Base-by-base conservation (phyloP, 2,888 invertebrate species). In the Cantharis rustica region DNA sequence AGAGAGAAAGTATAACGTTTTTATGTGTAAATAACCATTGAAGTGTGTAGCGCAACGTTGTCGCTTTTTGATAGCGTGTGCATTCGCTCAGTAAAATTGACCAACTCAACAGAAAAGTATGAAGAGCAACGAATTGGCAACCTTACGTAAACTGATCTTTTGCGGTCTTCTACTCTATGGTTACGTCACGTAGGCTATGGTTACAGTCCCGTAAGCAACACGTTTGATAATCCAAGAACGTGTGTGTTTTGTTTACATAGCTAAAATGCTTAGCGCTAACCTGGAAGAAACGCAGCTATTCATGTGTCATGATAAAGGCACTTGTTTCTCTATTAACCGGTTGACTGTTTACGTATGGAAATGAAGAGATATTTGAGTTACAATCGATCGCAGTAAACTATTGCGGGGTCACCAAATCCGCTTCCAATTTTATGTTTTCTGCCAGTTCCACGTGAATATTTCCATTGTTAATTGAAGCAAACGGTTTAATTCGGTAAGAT, bases 111-210 rank as follows among this genome's bases (percentile, higher is more conserved):
- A 47, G 47, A 47, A 47, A 71, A 47, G 7, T 47, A 47, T n/a
- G 47, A 47, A n/a, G 47, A 47, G n/a, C 47, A 47, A 47, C 47
- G 71, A 80, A 73, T 16, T 69, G 81, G 79, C 80, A 81, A 81
- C 81, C 61, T 75, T 69, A 79, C 74, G 76, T 76, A 77, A 79
- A 78, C 47, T 76, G 80, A 81, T 81, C 79, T 79, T 80, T 79
- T 79, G 79, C 79, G 71, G 75, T 73, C 75, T 76, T 75, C 76
- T 73, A 72, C 73, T 69, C 71, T 20, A 17, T 61, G 71, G 75
- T 47, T 47, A n/a, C n/a, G 76, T 80, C 79, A 77, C 77, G 77
- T 79, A 77, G 76, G 68, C 75, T 64, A 72, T 31, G 76, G 72
- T 75, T 74, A 76, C 76, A 68, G 61, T 76, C 71, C 69, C 71